These are phyloP conservation scores for Actenoides hombroni DNA, from an alignment of 2,113 vertebrate species.

Conservation along the genomic window DNA sequence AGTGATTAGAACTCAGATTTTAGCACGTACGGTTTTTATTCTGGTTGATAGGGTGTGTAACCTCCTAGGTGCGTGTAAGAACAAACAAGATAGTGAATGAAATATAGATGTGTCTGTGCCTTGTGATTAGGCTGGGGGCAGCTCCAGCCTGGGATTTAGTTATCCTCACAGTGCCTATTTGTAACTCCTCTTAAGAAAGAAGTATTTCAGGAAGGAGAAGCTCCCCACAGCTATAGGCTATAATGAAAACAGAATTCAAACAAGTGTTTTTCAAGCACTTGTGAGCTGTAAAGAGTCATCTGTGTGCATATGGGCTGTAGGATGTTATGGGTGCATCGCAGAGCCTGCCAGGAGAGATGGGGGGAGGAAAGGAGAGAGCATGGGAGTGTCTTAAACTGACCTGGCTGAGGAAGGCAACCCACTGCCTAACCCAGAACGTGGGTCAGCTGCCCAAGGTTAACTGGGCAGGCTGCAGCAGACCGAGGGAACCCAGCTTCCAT, in stretches of 20 bases:
- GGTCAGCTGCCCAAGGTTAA: neutral
- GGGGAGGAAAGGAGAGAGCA: neutral
- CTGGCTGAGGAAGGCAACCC: neutral
- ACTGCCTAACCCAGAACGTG: accelerated
- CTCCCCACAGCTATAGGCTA: neutral
- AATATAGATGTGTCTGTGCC: neutral
- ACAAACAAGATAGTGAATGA: neutral
- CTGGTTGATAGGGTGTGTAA: neutral
- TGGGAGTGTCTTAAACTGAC: neutral
- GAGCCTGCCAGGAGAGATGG: neutral
- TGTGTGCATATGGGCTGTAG: neutral
- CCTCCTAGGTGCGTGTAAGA: neutral
- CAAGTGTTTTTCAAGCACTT: neutral
- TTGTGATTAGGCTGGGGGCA: neutral
- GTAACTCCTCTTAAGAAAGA: neutral
- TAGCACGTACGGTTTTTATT: neutral
- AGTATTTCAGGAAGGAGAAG: neutral
- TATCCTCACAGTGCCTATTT: accelerated
- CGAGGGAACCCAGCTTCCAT: neutral
- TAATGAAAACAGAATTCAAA: neutral
- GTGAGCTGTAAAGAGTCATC: neutral
- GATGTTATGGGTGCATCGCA: neutral
- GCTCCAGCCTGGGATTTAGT: neutral
- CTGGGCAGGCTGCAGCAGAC: neutral
- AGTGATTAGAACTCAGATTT: neutral